Conservation (phyloP, 2,113 vertebrate species). For the Caretta caretta region DNA sequence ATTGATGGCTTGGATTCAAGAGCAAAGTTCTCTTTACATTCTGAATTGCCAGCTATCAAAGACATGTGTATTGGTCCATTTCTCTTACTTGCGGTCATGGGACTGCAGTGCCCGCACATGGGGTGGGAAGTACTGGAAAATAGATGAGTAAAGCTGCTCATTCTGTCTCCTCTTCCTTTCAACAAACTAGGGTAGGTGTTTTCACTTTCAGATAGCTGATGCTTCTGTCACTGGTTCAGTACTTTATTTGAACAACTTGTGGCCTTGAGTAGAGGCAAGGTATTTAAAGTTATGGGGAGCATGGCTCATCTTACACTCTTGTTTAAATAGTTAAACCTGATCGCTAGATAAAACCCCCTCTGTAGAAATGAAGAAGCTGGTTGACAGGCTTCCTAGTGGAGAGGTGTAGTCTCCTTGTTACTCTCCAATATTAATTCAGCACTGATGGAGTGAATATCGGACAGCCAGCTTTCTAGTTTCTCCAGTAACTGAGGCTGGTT, state of each 20-base stretch:
- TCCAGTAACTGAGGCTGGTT: neutral
- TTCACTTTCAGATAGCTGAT: neutral
- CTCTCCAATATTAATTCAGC: neutral
- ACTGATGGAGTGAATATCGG: neutral
- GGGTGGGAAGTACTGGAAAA: neutral
- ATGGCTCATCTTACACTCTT: neutral
- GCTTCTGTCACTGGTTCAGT: accelerated
- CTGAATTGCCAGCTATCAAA: accelerated
- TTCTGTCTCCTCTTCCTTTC: neutral
- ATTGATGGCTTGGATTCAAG: neutral
- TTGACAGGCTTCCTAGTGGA: neutral
- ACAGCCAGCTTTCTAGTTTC: neutral
- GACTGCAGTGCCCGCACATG: accelerated
- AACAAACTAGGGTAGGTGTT: neutral
- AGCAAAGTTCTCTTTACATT: neutral
- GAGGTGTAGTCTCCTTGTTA: neutral
- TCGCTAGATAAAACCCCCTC: neutral
- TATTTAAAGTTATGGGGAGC: neutral
- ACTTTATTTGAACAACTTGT: neutral
- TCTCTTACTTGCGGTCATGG: neutral
- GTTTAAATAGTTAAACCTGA: neutral
- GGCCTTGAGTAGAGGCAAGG: neutral
- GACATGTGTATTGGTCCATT: neutral
- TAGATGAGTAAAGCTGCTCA: accelerated
- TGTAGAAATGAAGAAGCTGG: neutral